Evolutionary conservation across 1,140 invertebrate species (phyloP).

Genomic region (Tetraneura akinire): DNA sequence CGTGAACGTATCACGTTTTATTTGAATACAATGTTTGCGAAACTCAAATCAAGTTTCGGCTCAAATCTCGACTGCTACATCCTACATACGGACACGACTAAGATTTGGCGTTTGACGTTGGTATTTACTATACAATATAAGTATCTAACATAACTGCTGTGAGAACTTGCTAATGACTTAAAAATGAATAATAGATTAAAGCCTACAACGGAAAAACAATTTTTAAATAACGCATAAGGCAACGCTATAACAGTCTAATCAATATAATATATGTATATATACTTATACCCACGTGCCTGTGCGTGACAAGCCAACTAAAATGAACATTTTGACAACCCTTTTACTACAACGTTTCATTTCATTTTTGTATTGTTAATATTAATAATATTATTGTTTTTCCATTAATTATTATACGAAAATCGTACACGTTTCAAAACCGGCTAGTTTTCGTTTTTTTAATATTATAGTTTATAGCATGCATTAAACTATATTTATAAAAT

Average conservation of each 20-base stretch:
- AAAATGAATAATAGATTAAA: slow-evolving; percentile 44
- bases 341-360: background rate
- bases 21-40: no score
- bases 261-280: background rate
- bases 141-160: no score
- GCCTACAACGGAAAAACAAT: background rate
- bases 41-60: no score
- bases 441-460: no score
- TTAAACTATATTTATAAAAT: no score
- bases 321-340: slow-evolving; percentile 32
- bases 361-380: background rate
- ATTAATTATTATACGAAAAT: background rate
- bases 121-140: no score
- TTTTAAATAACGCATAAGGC: slow-evolving; percentile 7
- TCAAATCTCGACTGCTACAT: no score
- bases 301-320: slow-evolving; percentile 34
- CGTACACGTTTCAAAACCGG: no score
- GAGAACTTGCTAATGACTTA: background rate
- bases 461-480: no score
- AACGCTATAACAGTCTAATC: slow-evolving; percentile 12
- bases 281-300: background rate
- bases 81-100: no score
- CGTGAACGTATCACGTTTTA: no score
- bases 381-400: background rate
- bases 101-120: no score